Conservation (phyloP, 2,888 invertebrate species). For the Parelbella ahira region DNA sequence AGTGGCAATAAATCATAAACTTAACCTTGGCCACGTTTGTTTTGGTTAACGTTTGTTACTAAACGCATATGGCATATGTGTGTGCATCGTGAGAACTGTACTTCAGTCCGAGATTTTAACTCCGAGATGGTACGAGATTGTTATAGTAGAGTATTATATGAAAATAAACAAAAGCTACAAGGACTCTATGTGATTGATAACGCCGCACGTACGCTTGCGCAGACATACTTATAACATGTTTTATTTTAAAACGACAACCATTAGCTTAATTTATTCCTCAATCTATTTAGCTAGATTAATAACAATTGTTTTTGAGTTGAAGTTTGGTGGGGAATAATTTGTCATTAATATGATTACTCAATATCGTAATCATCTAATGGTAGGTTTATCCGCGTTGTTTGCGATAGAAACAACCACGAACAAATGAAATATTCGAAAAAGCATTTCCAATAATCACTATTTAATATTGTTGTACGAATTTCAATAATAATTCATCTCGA, state of each 20-base stretch:
- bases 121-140: background rate
- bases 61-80: conserved; percentile 39
- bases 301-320: too few relatives aligned
- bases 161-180: conserved; percentile 20
- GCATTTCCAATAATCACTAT: conserved; percentile 16
- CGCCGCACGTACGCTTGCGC: too few relatives aligned
- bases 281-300: too few relatives aligned
- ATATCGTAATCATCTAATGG: too few relatives aligned
- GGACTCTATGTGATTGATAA: too few relatives aligned
- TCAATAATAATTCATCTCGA: conserved; percentile 25
- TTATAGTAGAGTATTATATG: conserved; percentile 1
- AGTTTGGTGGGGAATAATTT: too few relatives aligned
- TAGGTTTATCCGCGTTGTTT: too few relatives aligned
- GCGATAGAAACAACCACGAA: too few relatives aligned
- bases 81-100: conserved; percentile 69
- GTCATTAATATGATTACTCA: too few relatives aligned
- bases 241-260: too few relatives aligned
- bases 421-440: conserved; percentile 11
- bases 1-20: conserved; percentile 75
- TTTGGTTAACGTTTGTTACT: conserved; percentile 59
- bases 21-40: conserved; percentile 74
- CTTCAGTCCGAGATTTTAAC: background rate
- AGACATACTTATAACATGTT: too few relatives aligned
- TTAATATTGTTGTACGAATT: conserved; percentile 28
- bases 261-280: too few relatives aligned